Evolutionary conservation across 2,113 vertebrate genomes (phyloP), one percentile per base, ranked within the genome.

Genomic region (Bujurquina vittata): DNA sequence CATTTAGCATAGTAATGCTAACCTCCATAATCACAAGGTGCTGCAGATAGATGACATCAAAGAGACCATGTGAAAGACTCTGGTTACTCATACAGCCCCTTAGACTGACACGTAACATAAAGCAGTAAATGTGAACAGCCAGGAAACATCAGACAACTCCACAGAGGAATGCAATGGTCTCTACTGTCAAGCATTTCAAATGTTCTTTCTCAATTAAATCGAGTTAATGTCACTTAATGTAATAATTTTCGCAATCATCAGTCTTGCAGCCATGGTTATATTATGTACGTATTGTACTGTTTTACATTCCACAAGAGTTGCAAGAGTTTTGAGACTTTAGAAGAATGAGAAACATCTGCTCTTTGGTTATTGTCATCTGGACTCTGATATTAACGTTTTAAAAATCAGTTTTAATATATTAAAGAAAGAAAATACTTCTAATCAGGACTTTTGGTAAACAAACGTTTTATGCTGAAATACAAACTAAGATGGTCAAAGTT

Each of bases 1-100:
- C 56, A 80, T 80, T 56, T 63, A 80, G 49, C 69, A 35, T 54
- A n/a, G 58, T 26, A 52, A 84, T 40, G 73, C 31, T 57, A 49
- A 56, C 8, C 75, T 59, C 7, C 40, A 73, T 9, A 10, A 54
- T 8, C 46, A 56, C 23, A 63, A 40, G 9, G 35, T 29, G 29
- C 11, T 57, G 72, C 49, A 40, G 65, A 73, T 69, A 52, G 4
- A 31, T 3, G 1, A 43, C 33, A 67, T 65, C 33, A 56, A 20
- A 11, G 7, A 17, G 33, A 56, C 37, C 31, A 72, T 15, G 3
- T 59, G 54, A 26, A 49, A 14, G 15, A 67, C 22, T 67, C 63
- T 67, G 63, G 40, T 46, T 46, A 46, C n/a, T 46, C 12, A 46
- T 46, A 14, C 14, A 1, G 12, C 43, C 43, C 40, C 12, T 46